These are phyloP conservation scores for Dendrolimus houi DNA, from an alignment of 2,888 invertebrate genomes.

Conservation along the genomic window DNA sequence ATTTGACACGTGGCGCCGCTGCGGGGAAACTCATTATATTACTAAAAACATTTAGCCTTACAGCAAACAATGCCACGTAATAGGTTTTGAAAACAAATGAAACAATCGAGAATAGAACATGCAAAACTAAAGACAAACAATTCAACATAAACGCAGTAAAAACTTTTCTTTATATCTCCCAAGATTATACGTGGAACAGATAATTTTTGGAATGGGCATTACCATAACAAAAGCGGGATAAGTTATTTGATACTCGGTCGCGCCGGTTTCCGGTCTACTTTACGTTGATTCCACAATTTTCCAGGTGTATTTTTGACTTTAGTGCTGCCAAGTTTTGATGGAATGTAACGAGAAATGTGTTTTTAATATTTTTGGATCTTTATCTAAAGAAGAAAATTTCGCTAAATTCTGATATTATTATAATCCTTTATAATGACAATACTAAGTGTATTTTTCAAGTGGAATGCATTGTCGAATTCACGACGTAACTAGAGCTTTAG, in stretches of 20 bases:
- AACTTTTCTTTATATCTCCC: conserved; percentile 38
- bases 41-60: no score
- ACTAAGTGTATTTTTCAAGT: no score
- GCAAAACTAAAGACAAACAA: conserved; percentile 11
- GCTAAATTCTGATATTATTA: no score
- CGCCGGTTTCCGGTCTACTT: conserved; percentile 22
- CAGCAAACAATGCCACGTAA: no score
- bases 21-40: no score
- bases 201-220: conserved; percentile 54
- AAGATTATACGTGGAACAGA: conserved; percentile 49
- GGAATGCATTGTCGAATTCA: no score
- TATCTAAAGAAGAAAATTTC: no score
- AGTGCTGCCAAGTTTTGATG: not conserved
- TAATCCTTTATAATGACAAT: no score
- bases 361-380: no score
- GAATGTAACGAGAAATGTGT: no score
- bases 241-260: conserved; percentile 61
- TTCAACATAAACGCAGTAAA: conserved; percentile 17
- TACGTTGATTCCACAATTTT: conserved; percentile 42
- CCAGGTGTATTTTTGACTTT: conserved; percentile 32
- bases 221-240: conserved; percentile 64
- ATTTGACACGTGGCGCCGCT: no score
- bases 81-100: not conserved
- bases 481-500: no score
- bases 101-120: not conserved